These are phyloP conservation scores for Lottia scabra DNA, from an alignment of 2,888 invertebrate species.

Conservation along the genomic window DNA sequence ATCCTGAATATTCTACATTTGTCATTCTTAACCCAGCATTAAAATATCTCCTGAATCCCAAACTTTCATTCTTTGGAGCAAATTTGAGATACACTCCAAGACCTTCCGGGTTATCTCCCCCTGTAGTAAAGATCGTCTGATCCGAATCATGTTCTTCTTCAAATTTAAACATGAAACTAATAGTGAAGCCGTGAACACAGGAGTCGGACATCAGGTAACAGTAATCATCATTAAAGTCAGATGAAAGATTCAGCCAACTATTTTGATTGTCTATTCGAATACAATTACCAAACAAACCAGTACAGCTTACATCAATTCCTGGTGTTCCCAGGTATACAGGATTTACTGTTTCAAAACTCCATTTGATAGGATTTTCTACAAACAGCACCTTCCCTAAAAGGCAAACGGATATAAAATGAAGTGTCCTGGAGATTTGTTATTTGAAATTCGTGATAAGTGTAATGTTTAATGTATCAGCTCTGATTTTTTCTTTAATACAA, in stretches of 20 bases:
- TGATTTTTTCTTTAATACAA: too few relatives aligned
- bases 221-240: neutral
- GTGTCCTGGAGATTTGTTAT: too few relatives aligned
- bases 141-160: slow-evolving; percentile 22
- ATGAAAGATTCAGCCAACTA: slow-evolving; percentile 24
- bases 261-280: slow-evolving; percentile 6
- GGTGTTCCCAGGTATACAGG: neutral
- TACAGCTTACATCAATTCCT: neutral
- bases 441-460: too few relatives aligned
- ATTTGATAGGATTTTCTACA: slow-evolving; percentile 16
- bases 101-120: slow-evolving; percentile 25
- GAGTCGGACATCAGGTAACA: slow-evolving; percentile 20
- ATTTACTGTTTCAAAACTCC: slow-evolving; percentile 15
- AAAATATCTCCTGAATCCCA: slow-evolving; percentile 33
- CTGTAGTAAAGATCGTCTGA: slow-evolving; percentile 27
- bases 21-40: slow-evolving; percentile 21
- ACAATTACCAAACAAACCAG: slow-evolving; percentile 9
- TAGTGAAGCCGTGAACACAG: slow-evolving; percentile 30
- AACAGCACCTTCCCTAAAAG: slow-evolving; percentile 26
- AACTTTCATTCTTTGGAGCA: slow-evolving; percentile 27
- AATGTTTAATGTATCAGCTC: neutral
- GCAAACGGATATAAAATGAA: neutral
- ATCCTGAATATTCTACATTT: slow-evolving; percentile 23
- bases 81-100: slow-evolving; percentile 25
- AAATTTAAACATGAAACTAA: slow-evolving; percentile 25